Percentiles rank a stretch among this genome's conserved stretches.
phyloP scores from a whole-genome alignment of 2,888 invertebrate species.

The Melanchra persicariae region DNA sequence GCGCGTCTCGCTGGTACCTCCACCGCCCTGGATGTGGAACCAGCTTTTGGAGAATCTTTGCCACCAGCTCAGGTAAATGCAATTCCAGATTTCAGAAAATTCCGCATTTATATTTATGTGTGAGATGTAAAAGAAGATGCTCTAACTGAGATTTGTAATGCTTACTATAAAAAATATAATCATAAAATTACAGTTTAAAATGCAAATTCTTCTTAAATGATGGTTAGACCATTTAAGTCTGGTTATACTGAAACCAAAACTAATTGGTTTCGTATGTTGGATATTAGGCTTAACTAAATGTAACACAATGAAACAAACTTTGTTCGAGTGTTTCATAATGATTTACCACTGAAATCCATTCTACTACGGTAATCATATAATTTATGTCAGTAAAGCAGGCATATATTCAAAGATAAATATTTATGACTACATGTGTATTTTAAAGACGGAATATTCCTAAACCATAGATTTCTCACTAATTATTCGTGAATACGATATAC shows the following conservation, averaged over 20 bases:
- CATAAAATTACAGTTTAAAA: no score
- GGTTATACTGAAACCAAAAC: no score
- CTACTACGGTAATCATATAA: no score
- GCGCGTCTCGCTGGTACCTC: slow-evolving; percentile 88
- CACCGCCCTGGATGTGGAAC: slow-evolving; percentile 83
- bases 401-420: no score
- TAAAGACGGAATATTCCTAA: background rate
- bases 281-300: background rate
- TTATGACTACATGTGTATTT: background rate
- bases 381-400: no score
- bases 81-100: background rate
- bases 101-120: background rate
- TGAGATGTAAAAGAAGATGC: background rate
- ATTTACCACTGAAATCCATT: no score
- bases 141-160: no score
- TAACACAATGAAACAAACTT: background rate
- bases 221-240: no score
- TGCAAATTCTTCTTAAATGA: no score
- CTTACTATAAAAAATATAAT: background rate
- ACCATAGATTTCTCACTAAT: slow-evolving; percentile 12
- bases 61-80: slow-evolving; percentile 85
- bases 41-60: slow-evolving; percentile 83
- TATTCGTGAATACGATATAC: background rate
- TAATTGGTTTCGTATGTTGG: background rate
- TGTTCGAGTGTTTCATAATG: background rate